These are phyloP conservation scores for Hylomyscus alleni DNA, from an alignment of 2,797 vertebrate genomes.

Conservation along the genomic window DNA sequence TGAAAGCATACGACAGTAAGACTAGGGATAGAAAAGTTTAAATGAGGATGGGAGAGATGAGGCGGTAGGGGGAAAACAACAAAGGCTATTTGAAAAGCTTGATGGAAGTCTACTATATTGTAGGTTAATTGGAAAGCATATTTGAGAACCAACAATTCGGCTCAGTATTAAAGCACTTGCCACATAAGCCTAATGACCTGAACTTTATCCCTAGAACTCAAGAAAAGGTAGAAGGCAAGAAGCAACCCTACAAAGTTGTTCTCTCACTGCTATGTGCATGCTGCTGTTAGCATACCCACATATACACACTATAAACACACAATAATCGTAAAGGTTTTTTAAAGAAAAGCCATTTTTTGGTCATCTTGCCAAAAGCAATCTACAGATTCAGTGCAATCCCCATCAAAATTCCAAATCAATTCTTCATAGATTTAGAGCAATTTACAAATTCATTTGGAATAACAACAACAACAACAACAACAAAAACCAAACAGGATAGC, in stretches of 20 bases:
- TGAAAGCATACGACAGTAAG: background rate
- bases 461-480: too few species aligned
- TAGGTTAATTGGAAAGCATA: background rate
- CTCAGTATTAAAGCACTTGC: background rate
- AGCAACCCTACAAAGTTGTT: background rate
- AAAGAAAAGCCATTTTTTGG: background rate
- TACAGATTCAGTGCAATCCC: too few species aligned
- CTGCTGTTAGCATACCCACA: background rate
- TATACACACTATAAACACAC: background rate
- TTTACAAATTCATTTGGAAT: too few species aligned
- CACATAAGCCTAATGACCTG: background rate
- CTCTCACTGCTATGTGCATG: background rate
- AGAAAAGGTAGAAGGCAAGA: background rate
- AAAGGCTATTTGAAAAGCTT: background rate
- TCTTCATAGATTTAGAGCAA: too few species aligned
- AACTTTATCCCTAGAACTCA: background rate
- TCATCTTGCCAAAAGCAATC: too few species aligned
- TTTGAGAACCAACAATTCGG: background rate
- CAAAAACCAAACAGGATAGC: too few species aligned
- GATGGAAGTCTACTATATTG: background rate
- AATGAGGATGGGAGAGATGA: background rate
- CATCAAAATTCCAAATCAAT: too few species aligned
- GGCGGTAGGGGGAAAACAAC: background rate
- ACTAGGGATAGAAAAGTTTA: background rate
- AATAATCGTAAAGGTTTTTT: background rate